A percentile compares a stretch with the other conserved stretches of the same genome.
Evolutionary conservation across 2,113 vertebrate genomes (phyloP).

Genomic region (Merops nubicus): DNA sequence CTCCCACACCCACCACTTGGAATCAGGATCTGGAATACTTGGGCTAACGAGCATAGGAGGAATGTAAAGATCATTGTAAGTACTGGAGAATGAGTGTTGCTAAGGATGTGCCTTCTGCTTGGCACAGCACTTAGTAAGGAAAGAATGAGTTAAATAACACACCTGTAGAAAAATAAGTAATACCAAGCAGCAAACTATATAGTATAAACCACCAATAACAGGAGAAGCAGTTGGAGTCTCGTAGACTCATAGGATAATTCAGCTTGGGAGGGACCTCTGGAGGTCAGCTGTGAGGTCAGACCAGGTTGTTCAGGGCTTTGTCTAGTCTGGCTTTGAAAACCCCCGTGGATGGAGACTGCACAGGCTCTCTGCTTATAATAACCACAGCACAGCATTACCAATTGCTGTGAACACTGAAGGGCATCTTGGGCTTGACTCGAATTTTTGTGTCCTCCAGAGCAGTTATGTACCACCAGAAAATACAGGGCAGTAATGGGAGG

Average conservation of each 20-base stretch:
- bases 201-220: not conserved
- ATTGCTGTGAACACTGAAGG: not conserved
- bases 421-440: not conserved
- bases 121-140: not conserved
- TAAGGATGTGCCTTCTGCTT: conserved; percentile 8
- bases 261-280: not conserved
- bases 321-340: not conserved
- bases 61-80: not conserved
- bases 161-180: not conserved
- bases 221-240: not conserved
- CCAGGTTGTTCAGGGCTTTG: not conserved
- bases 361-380: not conserved
- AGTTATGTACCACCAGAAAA: not conserved
- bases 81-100: not conserved
- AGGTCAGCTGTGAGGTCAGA: not conserved
- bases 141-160: not conserved
- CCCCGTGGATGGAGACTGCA: not conserved
- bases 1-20: not conserved
- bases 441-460: not conserved
- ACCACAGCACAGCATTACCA: not conserved
- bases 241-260: not conserved
- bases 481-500: not conserved
- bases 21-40: not conserved
- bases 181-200: not conserved
- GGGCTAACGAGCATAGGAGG: not conserved